Base-by-base conservation (phyloP, 2,888 invertebrate genomes). In the Dastarcus helophoroides region DNA sequence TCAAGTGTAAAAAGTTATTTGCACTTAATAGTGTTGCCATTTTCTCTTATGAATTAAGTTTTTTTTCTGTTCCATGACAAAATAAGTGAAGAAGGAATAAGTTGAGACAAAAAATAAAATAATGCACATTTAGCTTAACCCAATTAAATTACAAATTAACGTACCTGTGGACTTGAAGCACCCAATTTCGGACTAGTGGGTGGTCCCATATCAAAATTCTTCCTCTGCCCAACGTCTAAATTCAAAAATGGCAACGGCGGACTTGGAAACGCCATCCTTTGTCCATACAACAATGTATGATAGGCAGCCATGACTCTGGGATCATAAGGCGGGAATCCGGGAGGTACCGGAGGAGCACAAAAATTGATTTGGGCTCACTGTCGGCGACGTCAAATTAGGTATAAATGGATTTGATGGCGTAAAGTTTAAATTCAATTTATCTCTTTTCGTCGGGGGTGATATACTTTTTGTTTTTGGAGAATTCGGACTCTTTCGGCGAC, bases 321-420 rank as follows among this genome's bases (percentile, higher is more conserved):
- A 42, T 62, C 62, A 36, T 62, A 62, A 2, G 54, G 33, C 0
- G 60, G 55, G 39, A 59, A 61, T 3, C 54, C 54, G 0, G 53
- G 51, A 2, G 54, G 50, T 2, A 50, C 46, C 38, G 6, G 47
- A 33, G 4, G 54, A 52, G 37, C 53, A 59, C 26, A 60, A 40
- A 39, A 60, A 60, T 38, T 57, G 60, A 40, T 56, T 58, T 3
- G 61, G 62, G 31, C 48, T 56, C 33, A 62, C 37, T 21, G 58
- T 58, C 4, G 60, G 58, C 19, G 58, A 56, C 4, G 56, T 35
- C 33, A 62, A 43, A 38, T 62, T 60, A 10, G 62, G 61, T 10
- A 63, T 53, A 35, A 61, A 63, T 3, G 63, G 63, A 43, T 63
- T 62, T 9, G 62, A 48, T 3, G 61, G 61, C 1, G 61, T 62